Conservation (phyloP, 2,797 vertebrate genomes). For the Cyprinella venusta region DNA sequence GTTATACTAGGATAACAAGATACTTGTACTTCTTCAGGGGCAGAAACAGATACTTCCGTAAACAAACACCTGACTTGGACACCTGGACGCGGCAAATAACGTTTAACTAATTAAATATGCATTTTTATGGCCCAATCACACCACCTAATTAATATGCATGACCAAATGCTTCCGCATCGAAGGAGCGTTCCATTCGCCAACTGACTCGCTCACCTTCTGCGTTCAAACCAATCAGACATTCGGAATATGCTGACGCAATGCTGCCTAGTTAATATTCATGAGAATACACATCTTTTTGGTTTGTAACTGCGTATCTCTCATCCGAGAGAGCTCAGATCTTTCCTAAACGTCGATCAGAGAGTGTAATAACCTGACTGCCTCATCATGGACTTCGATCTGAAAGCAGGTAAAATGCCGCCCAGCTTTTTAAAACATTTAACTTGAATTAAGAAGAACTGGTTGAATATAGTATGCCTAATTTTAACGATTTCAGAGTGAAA, state of each 20-base stretch:
- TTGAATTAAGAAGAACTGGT: no score
- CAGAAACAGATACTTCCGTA: neutral
- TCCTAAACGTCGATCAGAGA: neutral
- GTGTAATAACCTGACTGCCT: accelerated
- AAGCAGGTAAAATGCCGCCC: conserved; percentile 17
- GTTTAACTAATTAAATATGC: neutral
- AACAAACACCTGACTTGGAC: neutral
- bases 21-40: neutral
- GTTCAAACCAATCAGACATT: neutral
- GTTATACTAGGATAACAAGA: no score
- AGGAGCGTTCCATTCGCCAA: neutral
- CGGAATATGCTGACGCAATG: accelerated
- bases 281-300: neutral
- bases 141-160: conserved; percentile 6
- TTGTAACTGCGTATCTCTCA: neutral
- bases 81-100: neutral
- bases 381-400: conserved; percentile 55
- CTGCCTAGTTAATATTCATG: neutral
- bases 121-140: neutral
- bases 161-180: neutral
- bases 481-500: neutral
- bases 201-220: neutral
- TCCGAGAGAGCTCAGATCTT: neutral
- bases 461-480: neutral
- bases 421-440: no score